phyloP scores from a whole-genome alignment of 2,888 invertebrate species.

The Leistus spinibarbis region DNA sequence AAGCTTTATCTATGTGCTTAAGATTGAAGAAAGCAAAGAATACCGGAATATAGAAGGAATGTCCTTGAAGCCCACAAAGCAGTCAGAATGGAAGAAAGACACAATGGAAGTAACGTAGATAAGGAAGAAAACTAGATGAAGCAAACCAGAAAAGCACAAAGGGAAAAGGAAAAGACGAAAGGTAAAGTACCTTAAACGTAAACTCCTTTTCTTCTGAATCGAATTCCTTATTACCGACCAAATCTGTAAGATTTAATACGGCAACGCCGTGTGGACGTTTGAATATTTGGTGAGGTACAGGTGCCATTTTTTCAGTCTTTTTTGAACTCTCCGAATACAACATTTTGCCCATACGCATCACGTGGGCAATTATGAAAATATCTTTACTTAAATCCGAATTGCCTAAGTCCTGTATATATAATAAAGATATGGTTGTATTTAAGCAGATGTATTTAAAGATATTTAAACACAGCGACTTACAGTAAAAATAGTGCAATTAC shows the following conservation, averaged over 20 bases:
- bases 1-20: no score
- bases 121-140: no score
- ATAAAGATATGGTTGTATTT: not conserved
- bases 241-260: constrained; percentile 75
- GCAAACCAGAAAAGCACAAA: no score
- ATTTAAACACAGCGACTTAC: constrained; percentile 47
- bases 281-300: constrained; percentile 58
- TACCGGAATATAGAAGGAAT: no score
- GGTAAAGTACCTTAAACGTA: constrained; percentile 74
- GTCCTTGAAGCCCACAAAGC: no score
- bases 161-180: no score
- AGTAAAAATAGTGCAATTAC: constrained; percentile 88
- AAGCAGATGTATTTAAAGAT: constrained; percentile 17
- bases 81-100: no score
- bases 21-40: no score
- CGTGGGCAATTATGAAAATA: constrained; percentile 86
- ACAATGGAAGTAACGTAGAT: no score
- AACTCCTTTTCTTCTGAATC: constrained; percentile 78
- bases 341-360: constrained; percentile 88
- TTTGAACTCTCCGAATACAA: constrained; percentile 65
- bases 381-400: constrained; percentile 84
- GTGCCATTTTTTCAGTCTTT: constrained; percentile 56
- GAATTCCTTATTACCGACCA: constrained; percentile 64
- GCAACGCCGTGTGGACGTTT: constrained; percentile 88
- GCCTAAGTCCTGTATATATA: constrained; percentile 72